Base-by-base conservation (phyloP, 2,113 vertebrate species). In the Erythrocercus mccallii region DNA sequence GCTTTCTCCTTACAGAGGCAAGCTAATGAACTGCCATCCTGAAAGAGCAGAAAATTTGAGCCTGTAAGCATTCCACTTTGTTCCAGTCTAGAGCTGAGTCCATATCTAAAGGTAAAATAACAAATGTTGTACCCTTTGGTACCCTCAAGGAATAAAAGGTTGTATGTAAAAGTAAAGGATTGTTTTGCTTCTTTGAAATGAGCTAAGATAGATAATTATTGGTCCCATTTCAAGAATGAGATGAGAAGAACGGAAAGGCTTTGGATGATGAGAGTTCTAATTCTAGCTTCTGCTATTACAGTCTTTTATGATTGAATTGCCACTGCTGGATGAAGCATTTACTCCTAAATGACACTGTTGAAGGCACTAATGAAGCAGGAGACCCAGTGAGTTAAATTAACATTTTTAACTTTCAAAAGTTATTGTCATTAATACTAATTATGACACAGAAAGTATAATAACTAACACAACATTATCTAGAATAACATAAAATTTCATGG, bases 351-450 rank as follows among this genome's bases (percentile, higher is more conserved):
- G 50, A 77, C 69, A 83, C 58, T 87, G 64, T 6, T 91, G 69
- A 95, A 80, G 58, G 86, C 73, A 94, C 83, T 94, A 96, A 97
- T 94, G 90, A 97, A 89, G 69, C 66, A 95, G 73, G 80, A 96
- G 81, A 96, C 66, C 27, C 35, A 51, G 50, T 87, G 74, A 96
- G 58, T 74, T 84, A 96, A 97, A 97, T 96, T 66, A 96, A 84
- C 40, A 57, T 92, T 97, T 97, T 96, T 94, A 96, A 90, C 66
- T 96, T 97, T 24, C 23, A 88, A 81, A 92, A 94, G 44, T 83
- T 89, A 91, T 88, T 64, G 69, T 94, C 70, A 91, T 96, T 96
- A 93, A 88, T 95, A 94, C 90, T 92, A 96, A 96, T 93, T 92
- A 95, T 44, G 28, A 77, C 38, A 86, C 38, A 88, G 35, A 83